Percentiles rank a stretch among this genome's conserved stretches.
Evolutionary conservation across 1,140 invertebrate species (phyloP).

Genomic region (Nasonia longicornis): DNA sequence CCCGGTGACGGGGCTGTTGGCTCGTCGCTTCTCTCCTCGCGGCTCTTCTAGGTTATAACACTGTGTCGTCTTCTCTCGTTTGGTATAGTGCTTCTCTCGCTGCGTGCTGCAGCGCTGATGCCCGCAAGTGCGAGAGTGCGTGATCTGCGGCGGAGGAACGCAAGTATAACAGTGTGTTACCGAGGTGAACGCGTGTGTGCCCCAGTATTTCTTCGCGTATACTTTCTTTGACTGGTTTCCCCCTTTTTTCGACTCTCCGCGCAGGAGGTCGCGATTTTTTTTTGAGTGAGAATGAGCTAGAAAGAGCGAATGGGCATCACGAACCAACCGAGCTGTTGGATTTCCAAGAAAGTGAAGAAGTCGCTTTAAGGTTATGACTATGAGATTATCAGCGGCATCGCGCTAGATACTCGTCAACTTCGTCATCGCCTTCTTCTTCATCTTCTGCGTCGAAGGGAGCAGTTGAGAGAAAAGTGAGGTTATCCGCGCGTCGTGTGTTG

Average conservation of each 20-base stretch:
- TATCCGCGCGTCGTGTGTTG: slow-evolving; percentile 34
- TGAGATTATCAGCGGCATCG: background rate
- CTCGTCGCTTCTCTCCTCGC: slow-evolving; percentile 8
- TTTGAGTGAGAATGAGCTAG: background rate
- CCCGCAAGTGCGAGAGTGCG: background rate
- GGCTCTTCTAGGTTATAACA: slow-evolving; percentile 1
- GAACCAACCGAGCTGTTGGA: slow-evolving; percentile 22
- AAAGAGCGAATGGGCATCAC: background rate
- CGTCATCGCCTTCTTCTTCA: slow-evolving; percentile 45
- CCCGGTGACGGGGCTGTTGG: background rate
- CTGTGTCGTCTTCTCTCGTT: slow-evolving; percentile 3
- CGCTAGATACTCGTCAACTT: slow-evolving; percentile 22
- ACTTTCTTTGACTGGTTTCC: background rate
- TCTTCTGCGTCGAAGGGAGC: slow-evolving; percentile 47
- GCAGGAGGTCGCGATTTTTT: background rate
- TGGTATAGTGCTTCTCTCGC: slow-evolving; percentile 2
- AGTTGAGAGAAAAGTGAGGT: slow-evolving; percentile 39
- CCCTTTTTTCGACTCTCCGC: background rate
- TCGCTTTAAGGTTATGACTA: slow-evolving; percentile 11
- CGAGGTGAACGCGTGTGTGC: slow-evolving; percentile 12
- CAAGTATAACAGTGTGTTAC: background rate
- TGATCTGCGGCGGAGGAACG: slow-evolving; percentile 3
- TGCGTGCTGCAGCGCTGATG: background rate
- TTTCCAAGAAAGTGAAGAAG: background rate
- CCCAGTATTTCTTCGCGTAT: background rate